Conservation (phyloP, 2,888 invertebrate genomes). For the Sisyra terminalis region DNA sequence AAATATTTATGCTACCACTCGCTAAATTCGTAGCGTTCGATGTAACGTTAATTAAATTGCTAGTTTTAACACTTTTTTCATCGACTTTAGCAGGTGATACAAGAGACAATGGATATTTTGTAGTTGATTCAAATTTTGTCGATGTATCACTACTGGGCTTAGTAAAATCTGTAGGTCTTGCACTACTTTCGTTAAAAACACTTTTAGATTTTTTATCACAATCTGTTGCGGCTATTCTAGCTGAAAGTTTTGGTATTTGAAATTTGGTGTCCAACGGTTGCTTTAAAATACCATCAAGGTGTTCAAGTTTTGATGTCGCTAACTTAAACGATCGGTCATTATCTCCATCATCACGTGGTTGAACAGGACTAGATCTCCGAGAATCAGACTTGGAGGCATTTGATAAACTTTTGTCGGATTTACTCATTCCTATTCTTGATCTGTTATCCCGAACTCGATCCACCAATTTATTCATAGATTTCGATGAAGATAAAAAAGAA, state of each 20-base stretch:
- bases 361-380: conserved; percentile 44
- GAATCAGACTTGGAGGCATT: conserved; percentile 37
- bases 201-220: conserved; percentile 25
- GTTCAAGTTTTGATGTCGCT: conserved; percentile 31
- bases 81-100: conserved; percentile 20
- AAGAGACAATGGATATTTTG: conserved; percentile 22
- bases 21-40: background rate
- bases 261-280: conserved; percentile 65
- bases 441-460: conserved; percentile 46
- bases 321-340: conserved; percentile 43
- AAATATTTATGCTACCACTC: background rate
- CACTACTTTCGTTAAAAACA: conserved; percentile 17
- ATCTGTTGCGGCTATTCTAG: conserved; percentile 23
- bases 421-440: conserved; percentile 39
- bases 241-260: conserved; percentile 72
- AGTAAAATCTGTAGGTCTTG: conserved; percentile 18
- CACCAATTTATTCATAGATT: conserved; percentile 31
- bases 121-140: conserved; percentile 17
- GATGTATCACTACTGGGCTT: conserved; percentile 22
- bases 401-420: conserved; percentile 46
- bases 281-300: conserved; percentile 60
- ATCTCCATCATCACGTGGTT: conserved; percentile 44
- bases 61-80: conserved; percentile 15
- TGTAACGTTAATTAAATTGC: background rate
- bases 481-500: conserved; percentile 31